Conservation (phyloP, 2,797 vertebrate genomes). For the Cercopithecus diana region DNA sequence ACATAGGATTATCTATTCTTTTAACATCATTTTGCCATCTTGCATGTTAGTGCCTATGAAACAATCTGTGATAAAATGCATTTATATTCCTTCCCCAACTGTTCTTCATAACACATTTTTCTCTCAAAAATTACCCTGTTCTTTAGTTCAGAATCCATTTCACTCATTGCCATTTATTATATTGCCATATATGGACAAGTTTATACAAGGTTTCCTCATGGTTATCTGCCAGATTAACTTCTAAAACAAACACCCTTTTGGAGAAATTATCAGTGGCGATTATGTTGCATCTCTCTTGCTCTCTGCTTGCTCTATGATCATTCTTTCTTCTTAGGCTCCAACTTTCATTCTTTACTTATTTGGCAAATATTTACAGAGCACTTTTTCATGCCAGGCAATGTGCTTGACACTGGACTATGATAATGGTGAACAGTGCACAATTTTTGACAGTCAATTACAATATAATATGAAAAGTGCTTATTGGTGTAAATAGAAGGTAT, state of each 20-base stretch:
- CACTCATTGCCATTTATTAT: background rate
- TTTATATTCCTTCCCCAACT: conserved; percentile 57
- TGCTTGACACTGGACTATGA: background rate
- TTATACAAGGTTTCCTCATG: conserved; percentile 26
- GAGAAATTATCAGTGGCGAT: background rate
- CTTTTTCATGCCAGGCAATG: background rate
- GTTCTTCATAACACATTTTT: conserved; percentile 55
- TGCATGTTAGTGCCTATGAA: conserved; percentile 59
- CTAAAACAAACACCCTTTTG: conserved; percentile 12
- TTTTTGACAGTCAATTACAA: conserved; percentile 23
- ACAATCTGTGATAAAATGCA: conserved; percentile 48
- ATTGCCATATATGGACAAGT: background rate
- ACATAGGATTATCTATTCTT: conserved; percentile 16
- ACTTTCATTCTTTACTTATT: conserved; percentile 15
- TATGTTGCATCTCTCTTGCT: background rate
- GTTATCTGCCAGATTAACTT: conserved; percentile 49
- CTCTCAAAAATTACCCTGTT: background rate
- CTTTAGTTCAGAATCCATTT: conserved; percentile 8
- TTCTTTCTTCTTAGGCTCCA: conserved; percentile 35
- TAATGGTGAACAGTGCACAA: background rate
- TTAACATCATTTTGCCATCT: conserved; percentile 57
- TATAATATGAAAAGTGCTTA: background rate
- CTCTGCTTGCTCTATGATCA: background rate
- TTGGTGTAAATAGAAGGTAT: background rate
- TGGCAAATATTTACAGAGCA: background rate